Percentiles rank a stretch among this genome's conserved stretches.
Conservation (phyloP, 92 coral and sea anemone genomes). For the Ricordea florida region DNA sequence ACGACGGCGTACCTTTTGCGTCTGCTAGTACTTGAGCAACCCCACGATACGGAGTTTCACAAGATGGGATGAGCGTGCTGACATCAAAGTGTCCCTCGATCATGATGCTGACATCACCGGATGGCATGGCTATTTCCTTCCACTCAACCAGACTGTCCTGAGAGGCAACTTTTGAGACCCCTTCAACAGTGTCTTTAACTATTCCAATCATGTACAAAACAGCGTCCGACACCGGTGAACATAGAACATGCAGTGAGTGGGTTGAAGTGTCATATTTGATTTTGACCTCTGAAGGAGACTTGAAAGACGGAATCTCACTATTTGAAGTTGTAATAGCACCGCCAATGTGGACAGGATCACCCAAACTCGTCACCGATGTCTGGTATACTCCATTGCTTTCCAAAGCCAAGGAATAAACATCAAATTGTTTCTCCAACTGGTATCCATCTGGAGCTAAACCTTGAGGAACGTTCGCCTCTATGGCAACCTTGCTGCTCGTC, state of each 20-base stretch:
- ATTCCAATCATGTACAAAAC: background rate
- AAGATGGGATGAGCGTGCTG: background rate
- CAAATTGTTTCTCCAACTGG: background rate
- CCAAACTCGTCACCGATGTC: background rate
- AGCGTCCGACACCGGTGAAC: background rate
- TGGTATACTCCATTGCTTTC: background rate
- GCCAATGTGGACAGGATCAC: background rate
- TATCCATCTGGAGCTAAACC: background rate
- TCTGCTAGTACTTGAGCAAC: background rate
- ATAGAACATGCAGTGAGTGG: background rate
- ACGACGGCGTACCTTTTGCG: background rate
- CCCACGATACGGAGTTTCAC: background rate
- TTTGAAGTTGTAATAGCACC: slow-evolving; percentile 1
- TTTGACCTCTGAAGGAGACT: background rate
- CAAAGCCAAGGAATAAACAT: background rate
- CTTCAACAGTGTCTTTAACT: too few species aligned
- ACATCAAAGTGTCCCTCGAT: too few species aligned
- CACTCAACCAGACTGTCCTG: too few species aligned
- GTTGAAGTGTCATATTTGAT: background rate
- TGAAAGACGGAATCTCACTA: background rate
- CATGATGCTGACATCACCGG: too few species aligned
- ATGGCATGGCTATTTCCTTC: too few species aligned
- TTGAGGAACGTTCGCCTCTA: background rate
- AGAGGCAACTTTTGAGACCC: too few species aligned
- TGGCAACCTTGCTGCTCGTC: background rate